Evolutionary conservation across 2,113 vertebrate genomes (phyloP).

Genomic region (Cyanoramphus novaezelandiae): DNA sequence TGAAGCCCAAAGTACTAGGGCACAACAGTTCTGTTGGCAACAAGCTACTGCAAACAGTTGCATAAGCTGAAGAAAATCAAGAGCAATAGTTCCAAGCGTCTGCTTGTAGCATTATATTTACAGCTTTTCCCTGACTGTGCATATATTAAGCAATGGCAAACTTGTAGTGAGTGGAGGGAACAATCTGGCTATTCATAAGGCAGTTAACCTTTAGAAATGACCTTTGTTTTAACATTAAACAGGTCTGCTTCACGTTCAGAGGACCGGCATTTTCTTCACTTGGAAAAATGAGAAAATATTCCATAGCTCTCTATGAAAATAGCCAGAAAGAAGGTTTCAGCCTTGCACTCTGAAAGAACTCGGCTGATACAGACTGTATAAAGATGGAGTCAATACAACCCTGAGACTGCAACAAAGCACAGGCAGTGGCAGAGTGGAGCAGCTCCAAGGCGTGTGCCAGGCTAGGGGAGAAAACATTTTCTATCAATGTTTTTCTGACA

Average conservation of each 20-base stretch:
- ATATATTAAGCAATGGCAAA: constrained; percentile 55
- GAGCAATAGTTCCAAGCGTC: constrained; percentile 38
- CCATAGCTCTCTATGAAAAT: not conserved
- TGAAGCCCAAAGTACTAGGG: constrained; percentile 1
- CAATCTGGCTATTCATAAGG: constrained; percentile 33
- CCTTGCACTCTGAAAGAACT: not conserved
- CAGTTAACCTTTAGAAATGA: constrained; percentile 21
- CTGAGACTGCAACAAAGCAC: accelerated
- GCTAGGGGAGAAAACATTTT: not conserved
- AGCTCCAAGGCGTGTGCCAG: not conserved
- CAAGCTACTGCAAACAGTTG: constrained; percentile 51
- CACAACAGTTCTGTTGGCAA: constrained; percentile 47
- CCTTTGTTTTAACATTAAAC: constrained; percentile 18
- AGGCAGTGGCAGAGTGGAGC: not conserved
- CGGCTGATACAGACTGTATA: not conserved
- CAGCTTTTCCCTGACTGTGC: constrained; percentile 53
- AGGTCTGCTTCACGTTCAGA: not conserved
- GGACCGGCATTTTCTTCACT: not conserved
- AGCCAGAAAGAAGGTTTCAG: not conserved
- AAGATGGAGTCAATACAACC: not conserved
- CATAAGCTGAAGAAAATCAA: constrained; percentile 30
- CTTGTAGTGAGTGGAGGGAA: constrained; percentile 18
- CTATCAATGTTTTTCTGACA: not conserved
- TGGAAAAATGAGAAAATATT: not conserved
- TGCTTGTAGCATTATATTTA: constrained; percentile 58